Evolutionary conservation across 2,888 invertebrate species (phyloP).

Genomic region (Mechanitis mazaeus): DNA sequence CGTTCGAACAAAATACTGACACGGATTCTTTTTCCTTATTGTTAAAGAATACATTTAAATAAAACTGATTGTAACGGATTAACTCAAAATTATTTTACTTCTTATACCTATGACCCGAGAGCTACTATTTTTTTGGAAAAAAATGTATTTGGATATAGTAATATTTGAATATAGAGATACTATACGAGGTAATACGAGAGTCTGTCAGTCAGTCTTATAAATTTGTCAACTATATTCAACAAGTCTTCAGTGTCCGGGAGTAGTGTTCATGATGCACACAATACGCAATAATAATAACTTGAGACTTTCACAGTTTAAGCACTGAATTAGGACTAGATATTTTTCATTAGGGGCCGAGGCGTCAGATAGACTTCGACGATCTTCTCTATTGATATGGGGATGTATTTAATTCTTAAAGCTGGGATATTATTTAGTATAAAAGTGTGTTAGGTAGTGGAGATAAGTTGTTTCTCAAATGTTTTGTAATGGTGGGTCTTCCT

Average conservation of each 20-base stretch:
- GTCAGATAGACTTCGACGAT: background rate
- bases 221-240: background rate
- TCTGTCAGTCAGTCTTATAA: no score
- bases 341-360: background rate
- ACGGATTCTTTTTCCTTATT: no score
- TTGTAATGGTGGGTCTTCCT: background rate
- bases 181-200: no score
- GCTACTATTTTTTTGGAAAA: no score
- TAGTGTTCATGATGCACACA: background rate
- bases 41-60: no score
- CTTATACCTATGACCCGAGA: no score
- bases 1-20: no score
- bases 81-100: no score
- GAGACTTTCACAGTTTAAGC: background rate
- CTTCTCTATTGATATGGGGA: slow-evolving; percentile 1
- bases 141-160: no score
- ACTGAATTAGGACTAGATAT: background rate
- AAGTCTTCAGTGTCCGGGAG: background rate
- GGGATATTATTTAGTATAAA: slow-evolving; percentile 1
- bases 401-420: background rate
- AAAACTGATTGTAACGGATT: no score
- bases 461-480: background rate
- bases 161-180: no score
- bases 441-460: background rate
- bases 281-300: background rate